Conservation (phyloP, 1,140 invertebrate genomes). For the Ceratina australensis region DNA sequence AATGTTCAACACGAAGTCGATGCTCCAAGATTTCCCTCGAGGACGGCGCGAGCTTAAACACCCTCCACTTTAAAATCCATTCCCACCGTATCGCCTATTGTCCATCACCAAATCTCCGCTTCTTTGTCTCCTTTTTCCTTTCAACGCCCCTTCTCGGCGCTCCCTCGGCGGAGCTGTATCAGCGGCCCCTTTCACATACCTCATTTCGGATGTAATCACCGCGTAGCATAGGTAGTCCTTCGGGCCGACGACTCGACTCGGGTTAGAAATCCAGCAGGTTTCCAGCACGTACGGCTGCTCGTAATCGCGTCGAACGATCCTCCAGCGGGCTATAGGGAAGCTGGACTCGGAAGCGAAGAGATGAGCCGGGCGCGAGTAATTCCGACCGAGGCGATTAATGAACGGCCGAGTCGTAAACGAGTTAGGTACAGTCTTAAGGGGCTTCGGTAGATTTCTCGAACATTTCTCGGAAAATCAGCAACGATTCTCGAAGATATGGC, state of each 20-base stretch:
- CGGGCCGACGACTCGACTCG: neutral
- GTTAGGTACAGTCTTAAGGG: too few relatives aligned
- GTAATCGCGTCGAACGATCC: conserved; percentile 33
- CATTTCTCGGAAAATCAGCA: too few relatives aligned
- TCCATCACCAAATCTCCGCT: conserved; percentile 39
- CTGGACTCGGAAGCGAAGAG: neutral
- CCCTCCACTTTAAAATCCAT: conserved; percentile 28
- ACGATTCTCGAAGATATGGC: too few relatives aligned
- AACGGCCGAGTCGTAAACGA: neutral
- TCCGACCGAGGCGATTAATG: conserved; percentile 13
- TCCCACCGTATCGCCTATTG: conserved; percentile 32
- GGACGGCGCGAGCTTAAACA: conserved; percentile 18
- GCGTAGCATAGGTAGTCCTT: neutral
- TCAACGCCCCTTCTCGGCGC: neutral
- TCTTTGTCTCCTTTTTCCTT: neutral
- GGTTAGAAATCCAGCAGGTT: neutral
- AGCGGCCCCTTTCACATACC: too few relatives aligned
- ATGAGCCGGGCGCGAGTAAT: neutral
- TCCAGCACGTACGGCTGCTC: conserved; percentile 4
- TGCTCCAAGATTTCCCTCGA: conserved; percentile 34
- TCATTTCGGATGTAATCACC: conserved; percentile 32
- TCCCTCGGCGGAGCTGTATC: conserved; percentile 7
- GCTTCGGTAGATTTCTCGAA: too few relatives aligned
- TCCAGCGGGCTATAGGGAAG: neutral
- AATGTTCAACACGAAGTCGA: neutral